Evolutionary conservation across 2,113 vertebrate genomes (phyloP).

Genomic region (Pluvialis apricaria): DNA sequence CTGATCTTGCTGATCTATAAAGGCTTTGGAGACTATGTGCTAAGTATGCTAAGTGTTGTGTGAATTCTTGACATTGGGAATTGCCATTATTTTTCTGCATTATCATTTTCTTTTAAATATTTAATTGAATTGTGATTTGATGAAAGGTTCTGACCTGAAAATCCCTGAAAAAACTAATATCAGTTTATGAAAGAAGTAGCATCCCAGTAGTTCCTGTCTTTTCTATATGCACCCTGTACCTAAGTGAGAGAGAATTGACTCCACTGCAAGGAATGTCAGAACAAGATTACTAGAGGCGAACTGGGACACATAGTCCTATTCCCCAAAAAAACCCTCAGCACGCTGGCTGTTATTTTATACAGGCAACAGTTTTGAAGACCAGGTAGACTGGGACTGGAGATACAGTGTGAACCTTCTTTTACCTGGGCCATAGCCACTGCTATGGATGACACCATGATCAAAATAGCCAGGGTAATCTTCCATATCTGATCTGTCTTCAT

Average conservation of each 20-base stretch:
- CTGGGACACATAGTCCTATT: background rate
- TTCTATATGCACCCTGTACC: background rate
- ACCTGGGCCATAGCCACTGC: rapidly evolving
- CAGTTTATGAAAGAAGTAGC: background rate
- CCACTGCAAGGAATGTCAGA: background rate
- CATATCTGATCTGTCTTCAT: background rate
- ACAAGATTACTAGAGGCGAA: background rate
- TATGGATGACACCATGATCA: rapidly evolving
- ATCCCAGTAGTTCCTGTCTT: background rate
- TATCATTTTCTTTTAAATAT: background rate
- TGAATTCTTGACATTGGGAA: background rate
- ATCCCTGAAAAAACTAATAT: background rate
- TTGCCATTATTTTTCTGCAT: background rate
- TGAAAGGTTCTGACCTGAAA: background rate
- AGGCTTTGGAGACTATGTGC: background rate
- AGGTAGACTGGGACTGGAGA: background rate
- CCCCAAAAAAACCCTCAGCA: rapidly evolving
- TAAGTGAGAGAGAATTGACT: background rate
- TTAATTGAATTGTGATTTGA: background rate
- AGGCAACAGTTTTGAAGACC: background rate
- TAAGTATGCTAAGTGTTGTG: background rate
- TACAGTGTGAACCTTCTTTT: background rate
- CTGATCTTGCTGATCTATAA: background rate
- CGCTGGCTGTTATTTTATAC: background rate
- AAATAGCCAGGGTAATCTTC: background rate